Conservation (phyloP, 1,140 invertebrate genomes). For the Pseudomyrmex concolor region DNA sequence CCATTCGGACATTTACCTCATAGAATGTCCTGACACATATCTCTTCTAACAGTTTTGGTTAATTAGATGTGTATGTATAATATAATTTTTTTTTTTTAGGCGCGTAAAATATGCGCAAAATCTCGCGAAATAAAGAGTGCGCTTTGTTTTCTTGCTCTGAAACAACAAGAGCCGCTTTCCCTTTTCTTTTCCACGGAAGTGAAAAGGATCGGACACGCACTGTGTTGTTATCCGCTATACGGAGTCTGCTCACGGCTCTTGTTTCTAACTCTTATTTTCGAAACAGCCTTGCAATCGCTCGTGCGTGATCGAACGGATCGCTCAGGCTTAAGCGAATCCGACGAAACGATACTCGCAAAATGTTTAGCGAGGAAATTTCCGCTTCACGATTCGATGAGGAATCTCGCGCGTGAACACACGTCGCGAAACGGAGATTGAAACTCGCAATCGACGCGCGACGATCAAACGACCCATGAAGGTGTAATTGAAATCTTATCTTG, state of each 20-base stretch:
- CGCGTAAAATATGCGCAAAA: background rate
- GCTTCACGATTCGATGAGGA: constrained; percentile 2
- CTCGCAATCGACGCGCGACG: background rate
- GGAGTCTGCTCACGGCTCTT: constrained; percentile 58
- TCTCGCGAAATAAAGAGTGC: too few relatives aligned
- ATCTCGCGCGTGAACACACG: background rate
- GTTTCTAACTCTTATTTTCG: constrained; percentile 72
- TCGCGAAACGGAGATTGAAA: background rate
- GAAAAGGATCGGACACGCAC: constrained; percentile 71
- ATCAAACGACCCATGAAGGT: background rate
- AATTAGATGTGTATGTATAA: too few relatives aligned
- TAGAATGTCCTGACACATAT: too few relatives aligned
- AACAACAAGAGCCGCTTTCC: constrained; percentile 74
- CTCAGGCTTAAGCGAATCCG: constrained; percentile 17
- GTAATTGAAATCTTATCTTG: too few relatives aligned
- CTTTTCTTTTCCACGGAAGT: constrained; percentile 80
- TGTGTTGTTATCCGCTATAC: constrained; percentile 69
- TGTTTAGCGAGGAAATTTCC: background rate
- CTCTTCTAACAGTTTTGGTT: too few relatives aligned
- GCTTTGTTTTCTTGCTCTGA: constrained; percentile 56
- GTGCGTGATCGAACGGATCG: constrained; percentile 59
- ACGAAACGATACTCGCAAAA: constrained; percentile 23
- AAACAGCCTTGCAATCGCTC: constrained; percentile 65
- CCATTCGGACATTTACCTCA: too few relatives aligned
- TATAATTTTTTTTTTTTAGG: background rate